A percentile compares a stretch with the other conserved stretches of the same genome.
These are phyloP conservation scores for Pseudopipra pipra DNA, from an alignment of 2,113 vertebrate species.

Conservation along the genomic window DNA sequence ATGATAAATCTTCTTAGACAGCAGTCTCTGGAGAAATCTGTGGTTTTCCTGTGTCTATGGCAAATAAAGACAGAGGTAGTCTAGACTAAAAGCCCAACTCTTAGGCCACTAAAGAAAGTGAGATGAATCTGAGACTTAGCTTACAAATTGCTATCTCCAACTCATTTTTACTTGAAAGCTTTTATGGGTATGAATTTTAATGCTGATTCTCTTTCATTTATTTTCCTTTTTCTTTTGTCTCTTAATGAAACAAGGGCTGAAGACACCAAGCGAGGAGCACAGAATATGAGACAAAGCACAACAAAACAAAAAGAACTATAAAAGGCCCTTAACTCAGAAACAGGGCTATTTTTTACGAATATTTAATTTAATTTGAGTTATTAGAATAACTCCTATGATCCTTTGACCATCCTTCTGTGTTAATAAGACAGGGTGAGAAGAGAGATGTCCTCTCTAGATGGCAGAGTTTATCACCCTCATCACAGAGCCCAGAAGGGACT, in stretches of 20 bases:
- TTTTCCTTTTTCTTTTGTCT: background rate
- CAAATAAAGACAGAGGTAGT: background rate
- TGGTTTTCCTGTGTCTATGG: background rate
- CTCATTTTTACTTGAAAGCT: background rate
- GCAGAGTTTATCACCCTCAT: background rate
- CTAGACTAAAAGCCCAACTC: background rate
- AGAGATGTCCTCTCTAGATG: background rate
- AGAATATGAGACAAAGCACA: background rate
- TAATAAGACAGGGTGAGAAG: background rate
- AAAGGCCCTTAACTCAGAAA: background rate
- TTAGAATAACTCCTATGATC: background rate
- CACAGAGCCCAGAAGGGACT: background rate
- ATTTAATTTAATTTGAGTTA: background rate
- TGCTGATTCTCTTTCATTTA: background rate
- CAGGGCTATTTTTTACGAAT: background rate
- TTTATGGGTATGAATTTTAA: background rate
- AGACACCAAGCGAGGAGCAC: fast-evolving
- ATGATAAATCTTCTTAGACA: background rate
- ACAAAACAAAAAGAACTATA: background rate
- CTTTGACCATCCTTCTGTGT: background rate
- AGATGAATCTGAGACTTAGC: background rate
- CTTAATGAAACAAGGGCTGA: background rate
- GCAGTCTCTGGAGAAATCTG: background rate
- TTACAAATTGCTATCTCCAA: background rate
- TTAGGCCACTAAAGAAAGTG: background rate